Percentiles rank a stretch among this genome's conserved stretches.
Conservation (phyloP, 2,113 vertebrate genomes). For the Tragelaphus scriptus region DNA sequence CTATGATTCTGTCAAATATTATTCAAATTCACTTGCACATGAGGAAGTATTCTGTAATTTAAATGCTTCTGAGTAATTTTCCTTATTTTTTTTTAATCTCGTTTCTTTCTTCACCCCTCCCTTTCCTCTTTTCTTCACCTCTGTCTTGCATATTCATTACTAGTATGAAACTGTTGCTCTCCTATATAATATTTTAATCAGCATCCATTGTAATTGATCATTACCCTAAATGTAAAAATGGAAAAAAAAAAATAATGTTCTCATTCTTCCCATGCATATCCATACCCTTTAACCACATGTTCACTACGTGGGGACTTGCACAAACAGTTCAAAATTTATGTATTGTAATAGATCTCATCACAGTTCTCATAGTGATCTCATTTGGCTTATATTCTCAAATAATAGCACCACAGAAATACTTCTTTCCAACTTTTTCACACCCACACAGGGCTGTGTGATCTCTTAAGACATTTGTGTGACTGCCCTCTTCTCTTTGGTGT, state of each 20-base stretch:
- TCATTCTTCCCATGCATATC: not conserved
- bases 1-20: not conserved
- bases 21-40: not conserved
- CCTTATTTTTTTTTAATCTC: not conserved
- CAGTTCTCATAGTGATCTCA: not conserved
- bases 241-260: not conserved
- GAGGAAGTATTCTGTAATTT: not conserved
- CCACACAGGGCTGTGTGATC: not conserved
- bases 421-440: not conserved
- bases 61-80: not conserved
- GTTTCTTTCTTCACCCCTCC: not conserved
- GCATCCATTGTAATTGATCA: not conserved
- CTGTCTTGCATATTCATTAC: accelerated
- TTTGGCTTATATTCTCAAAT: not conserved
- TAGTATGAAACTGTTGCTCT: not conserved
- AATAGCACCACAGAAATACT: not conserved
- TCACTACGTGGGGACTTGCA: not conserved
- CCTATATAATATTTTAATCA: not conserved
- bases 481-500: not conserved
- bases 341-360: not conserved
- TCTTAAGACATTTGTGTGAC: not conserved
- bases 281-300: not conserved
- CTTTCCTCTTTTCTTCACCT: not conserved
- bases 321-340: not conserved
- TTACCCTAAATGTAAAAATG: not conserved